These are phyloP conservation scores for Erebia ligea DNA, from an alignment of 2,888 invertebrate species.

Conservation along the genomic window DNA sequence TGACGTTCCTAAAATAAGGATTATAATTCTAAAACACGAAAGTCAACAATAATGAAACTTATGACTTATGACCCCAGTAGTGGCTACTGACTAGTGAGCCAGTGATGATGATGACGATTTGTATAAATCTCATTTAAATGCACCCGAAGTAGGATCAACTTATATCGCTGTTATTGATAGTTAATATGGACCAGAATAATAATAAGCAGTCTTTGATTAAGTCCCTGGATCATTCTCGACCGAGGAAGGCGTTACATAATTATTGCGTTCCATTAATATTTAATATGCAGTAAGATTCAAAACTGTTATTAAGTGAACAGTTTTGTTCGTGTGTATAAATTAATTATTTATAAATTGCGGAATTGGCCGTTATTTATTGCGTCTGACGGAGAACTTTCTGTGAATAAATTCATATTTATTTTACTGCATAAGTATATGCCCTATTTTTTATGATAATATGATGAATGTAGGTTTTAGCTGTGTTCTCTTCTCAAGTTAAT, in stretches of 20 bases:
- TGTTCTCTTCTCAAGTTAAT: no score
- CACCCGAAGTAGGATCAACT: no score
- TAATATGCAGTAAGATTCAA: not conserved
- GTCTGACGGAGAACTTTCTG: not conserved
- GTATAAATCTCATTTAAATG: no score
- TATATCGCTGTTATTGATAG: not conserved
- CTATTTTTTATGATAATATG: no score
- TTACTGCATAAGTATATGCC: not conserved
- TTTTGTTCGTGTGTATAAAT: not conserved
- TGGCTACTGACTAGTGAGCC: no score
- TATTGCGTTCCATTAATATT: not conserved
- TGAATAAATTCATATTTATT: not conserved
- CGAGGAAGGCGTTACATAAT: slow-evolving; percentile 2
- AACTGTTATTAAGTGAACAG: slow-evolving; percentile 1
- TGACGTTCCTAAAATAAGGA: no score
- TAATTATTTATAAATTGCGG: not conserved
- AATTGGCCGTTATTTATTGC: not conserved
- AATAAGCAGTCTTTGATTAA: not conserved
- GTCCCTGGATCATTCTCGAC: not conserved
- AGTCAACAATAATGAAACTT: no score
- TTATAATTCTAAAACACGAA: no score
- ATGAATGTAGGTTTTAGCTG: no score
- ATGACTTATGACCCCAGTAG: no score
- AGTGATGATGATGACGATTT: no score
- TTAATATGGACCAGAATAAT: not conserved